Base-by-base conservation (phyloP, 2,113 vertebrate species). In the Crotalus helleri region DNA sequence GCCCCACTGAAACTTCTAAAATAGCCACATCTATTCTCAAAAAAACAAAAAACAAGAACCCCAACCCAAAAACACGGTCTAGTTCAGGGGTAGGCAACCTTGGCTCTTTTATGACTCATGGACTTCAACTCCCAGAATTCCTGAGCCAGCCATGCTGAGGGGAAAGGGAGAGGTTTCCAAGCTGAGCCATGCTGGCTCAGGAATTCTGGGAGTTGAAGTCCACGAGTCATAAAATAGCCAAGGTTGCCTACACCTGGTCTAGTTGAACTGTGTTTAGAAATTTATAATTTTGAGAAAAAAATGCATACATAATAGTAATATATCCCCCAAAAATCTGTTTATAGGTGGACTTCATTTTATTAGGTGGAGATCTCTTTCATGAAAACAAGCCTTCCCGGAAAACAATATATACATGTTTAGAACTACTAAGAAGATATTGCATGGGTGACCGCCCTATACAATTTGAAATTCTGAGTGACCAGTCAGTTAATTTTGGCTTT, bases 301-400 rank as follows among this genome's bases (percentile, higher is more conserved):
- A n/a, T n/a, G n/a, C n/a, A n/a, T n/a, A n/a, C n/a, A n/a, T n/a
- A n/a, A 59, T 19, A 90, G 17, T 12, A 85, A 55, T n/a, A 57
- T 85, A 13, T 33, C 12, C 12, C 12, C 7, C 96, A 96, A 96
- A 74, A 87, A 94, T 97, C 95, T 97, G 92, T 97, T 58, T 95
- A 21, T 97, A 99, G 99, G 99, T 99, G 87, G 99, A 99, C 97
- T 99, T 99, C 94, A 96, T 99, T 97, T 97, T 99, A 92, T 97
- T 99, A 96, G 99, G 99, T 64, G 99, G 99, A 8, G 99, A 99
- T 97, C 98, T 99, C 94, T 99, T 99, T 95, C 99, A 99, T 12
- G 99, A 99, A 92, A 99, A 99, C 97, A 99, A 99, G 94, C 99
- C 99, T 0, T 98, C 99, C 15, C 98, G 99, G 12, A 98, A 98